A percentile compares a stretch with the other conserved stretches of the same genome.
phyloP scores from a whole-genome alignment of 2,888 invertebrate species.

The Cremastinae sp. region DNA sequence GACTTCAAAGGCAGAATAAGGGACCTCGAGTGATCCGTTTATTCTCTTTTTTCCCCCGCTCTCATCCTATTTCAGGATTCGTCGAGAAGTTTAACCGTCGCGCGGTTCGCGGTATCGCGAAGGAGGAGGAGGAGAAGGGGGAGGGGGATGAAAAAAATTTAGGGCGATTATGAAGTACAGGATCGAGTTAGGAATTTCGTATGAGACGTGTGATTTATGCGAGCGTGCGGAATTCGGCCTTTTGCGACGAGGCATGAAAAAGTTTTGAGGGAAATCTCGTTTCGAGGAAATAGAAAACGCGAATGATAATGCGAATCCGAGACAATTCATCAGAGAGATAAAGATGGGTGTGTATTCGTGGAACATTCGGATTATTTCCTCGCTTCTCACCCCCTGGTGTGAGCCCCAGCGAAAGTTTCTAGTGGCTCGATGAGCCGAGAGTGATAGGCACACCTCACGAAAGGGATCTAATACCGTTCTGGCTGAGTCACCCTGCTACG shows the following conservation, averaged over 20 bases:
- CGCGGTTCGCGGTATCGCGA: slow-evolving; percentile 1
- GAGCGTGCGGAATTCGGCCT: no score
- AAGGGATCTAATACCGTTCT: slow-evolving; percentile 69
- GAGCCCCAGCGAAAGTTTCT: slow-evolving; percentile 6
- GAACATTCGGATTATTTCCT: slow-evolving; percentile 41
- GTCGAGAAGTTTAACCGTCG: neutral
- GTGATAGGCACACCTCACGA: slow-evolving; percentile 75
- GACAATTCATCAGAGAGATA: slow-evolving; percentile 33
- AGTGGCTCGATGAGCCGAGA: slow-evolving; percentile 70
- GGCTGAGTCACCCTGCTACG: slow-evolving; percentile 71
- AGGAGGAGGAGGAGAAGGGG: neutral
- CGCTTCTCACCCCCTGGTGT: slow-evolving; percentile 15
- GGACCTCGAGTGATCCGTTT: slow-evolving; percentile 22
- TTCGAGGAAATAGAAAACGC: no score
- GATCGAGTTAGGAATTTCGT: slow-evolving; percentile 43
- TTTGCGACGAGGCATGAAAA: no score
- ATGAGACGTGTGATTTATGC: slow-evolving; percentile 7
- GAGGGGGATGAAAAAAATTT: slow-evolving; percentile 26
- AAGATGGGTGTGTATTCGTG: slow-evolving; percentile 4
- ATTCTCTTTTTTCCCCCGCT: neutral
- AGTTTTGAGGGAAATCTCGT: no score
- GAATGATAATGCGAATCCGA: slow-evolving; percentile 20
- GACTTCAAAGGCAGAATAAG: slow-evolving; percentile 33
- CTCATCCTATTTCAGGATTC: slow-evolving; percentile 7
- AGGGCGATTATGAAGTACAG: slow-evolving; percentile 52